Percentiles rank a stretch among this genome's conserved stretches.
These are phyloP conservation scores for Phaonia tiefii DNA, from an alignment of 2,888 invertebrate species.

Conservation along the genomic window DNA sequence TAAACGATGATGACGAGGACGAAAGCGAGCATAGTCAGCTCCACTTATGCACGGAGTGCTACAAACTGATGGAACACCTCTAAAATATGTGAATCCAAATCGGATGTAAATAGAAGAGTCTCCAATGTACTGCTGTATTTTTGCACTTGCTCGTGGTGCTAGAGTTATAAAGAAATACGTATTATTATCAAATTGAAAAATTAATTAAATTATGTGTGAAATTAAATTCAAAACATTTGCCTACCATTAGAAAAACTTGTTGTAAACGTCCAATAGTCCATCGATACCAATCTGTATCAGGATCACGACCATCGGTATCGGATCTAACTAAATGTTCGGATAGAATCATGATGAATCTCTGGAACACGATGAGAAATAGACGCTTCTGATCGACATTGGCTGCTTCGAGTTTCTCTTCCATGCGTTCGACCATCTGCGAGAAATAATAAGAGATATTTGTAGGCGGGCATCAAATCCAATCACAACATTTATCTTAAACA, in stretches of 20 bases:
- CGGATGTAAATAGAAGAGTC: slow-evolving; percentile 96
- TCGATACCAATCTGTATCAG: slow-evolving; percentile 96
- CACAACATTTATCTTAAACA: too few relatives aligned
- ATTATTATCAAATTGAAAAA: too few relatives aligned
- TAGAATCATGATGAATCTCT: slow-evolving; percentile 98
- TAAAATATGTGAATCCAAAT: slow-evolving; percentile 96
- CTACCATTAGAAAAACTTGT: slow-evolving; percentile 96
- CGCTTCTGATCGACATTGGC: slow-evolving; percentile 98
- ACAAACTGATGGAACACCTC: slow-evolving; percentile 99
- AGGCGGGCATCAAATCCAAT: too few relatives aligned
- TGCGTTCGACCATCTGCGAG: slow-evolving; percentile 95
- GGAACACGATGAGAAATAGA: slow-evolving; percentile 97
- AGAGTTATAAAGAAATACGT: too few relatives aligned
- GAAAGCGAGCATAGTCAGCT: neutral
- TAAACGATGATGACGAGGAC: slow-evolving; percentile 16
- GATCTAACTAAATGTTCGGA: slow-evolving; percentile 96
- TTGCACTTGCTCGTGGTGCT: slow-evolving; percentile 99
- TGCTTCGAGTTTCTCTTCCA: slow-evolving; percentile 96
- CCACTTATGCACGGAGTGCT: slow-evolving; percentile 83
- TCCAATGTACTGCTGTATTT: slow-evolving; percentile 97
- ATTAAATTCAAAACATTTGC: slow-evolving; percentile 72
- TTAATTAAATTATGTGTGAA: slow-evolving; percentile 17
- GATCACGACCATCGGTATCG: slow-evolving; percentile 96
- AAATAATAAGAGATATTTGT: too few relatives aligned
- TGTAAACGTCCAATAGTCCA: slow-evolving; percentile 97